Conservation (phyloP, 2,113 vertebrate genomes). For the Neotoma lepida region DNA sequence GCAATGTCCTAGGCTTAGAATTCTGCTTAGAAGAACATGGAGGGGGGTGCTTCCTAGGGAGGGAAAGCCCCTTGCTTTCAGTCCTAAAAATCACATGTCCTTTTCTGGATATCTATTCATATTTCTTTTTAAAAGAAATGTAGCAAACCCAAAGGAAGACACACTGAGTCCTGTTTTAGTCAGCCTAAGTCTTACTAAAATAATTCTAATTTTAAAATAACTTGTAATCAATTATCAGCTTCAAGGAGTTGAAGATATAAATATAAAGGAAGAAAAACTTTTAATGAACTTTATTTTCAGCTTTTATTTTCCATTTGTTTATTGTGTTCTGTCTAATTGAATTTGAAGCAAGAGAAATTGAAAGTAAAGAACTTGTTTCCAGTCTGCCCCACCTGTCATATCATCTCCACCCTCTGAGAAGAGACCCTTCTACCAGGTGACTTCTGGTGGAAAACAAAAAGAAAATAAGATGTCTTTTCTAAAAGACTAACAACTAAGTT, state of each 20-base stretch:
- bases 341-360: background rate
- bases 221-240: background rate
- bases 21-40: constrained; percentile 67
- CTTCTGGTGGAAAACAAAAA: background rate
- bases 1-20: constrained; percentile 76
- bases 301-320: constrained; percentile 14
- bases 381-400: constrained; percentile 36
- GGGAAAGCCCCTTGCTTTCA: constrained; percentile 43
- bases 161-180: background rate
- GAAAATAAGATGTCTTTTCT: constrained; percentile 52
- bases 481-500: background rate
- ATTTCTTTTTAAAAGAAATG: constrained; percentile 64
- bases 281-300: background rate
- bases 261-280: constrained; percentile 28
- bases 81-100: constrained; percentile 72
- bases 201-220: constrained; percentile 59
- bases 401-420: background rate
- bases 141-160: constrained; percentile 23
- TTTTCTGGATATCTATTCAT: constrained; percentile 53
- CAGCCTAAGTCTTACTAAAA: background rate
- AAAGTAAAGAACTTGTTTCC: background rate
- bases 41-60: background rate
- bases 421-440: background rate
- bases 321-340: constrained; percentile 21
- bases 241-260: background rate